Conservation (phyloP, 1,140 invertebrate species). For the Drosophila chauvacae region DNA sequence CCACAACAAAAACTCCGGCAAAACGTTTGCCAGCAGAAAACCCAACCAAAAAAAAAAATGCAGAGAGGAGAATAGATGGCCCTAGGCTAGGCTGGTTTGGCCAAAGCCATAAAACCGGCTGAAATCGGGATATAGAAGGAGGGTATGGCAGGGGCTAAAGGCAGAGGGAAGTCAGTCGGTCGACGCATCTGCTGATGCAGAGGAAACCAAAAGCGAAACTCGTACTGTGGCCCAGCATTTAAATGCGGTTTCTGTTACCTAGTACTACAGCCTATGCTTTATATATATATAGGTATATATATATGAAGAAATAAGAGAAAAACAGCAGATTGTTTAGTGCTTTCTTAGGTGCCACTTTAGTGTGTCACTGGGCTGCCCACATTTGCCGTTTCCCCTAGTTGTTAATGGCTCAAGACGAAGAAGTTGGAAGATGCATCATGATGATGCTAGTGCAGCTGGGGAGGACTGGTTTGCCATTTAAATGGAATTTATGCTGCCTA, state of each 20-base stretch:
- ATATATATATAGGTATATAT: constrained; percentile 22
- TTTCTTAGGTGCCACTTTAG: constrained; percentile 62
- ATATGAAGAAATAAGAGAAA: constrained; percentile 3
- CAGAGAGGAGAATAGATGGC: constrained; percentile 49
- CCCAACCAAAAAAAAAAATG: constrained; percentile 15
- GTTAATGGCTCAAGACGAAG: constrained; percentile 62
- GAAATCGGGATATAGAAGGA: constrained; percentile 16
- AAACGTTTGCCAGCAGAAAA: constrained; percentile 58
- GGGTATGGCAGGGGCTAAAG: neutral
- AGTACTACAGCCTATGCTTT: constrained; percentile 15
- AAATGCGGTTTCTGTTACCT: constrained; percentile 68
- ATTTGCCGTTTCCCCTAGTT: constrained; percentile 66
- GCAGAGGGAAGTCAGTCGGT: constrained; percentile 3
- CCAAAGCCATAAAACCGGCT: constrained; percentile 71
- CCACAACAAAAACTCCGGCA: constrained; percentile 39
- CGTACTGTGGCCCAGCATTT: constrained; percentile 51
- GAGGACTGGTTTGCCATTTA: constrained; percentile 70
- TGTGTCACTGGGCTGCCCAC: constrained; percentile 79
- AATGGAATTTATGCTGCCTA: constrained; percentile 78
- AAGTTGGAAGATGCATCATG: constrained; percentile 55
- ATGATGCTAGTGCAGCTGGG: constrained; percentile 29
- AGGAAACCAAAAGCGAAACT: constrained; percentile 54
- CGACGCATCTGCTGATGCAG: constrained; percentile 56
- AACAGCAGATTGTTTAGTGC: constrained; percentile 14
- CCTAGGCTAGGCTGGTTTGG: constrained; percentile 66